Conservation (phyloP, 2,113 vertebrate species). For the Sterrhoptilus dennistouni region DNA sequence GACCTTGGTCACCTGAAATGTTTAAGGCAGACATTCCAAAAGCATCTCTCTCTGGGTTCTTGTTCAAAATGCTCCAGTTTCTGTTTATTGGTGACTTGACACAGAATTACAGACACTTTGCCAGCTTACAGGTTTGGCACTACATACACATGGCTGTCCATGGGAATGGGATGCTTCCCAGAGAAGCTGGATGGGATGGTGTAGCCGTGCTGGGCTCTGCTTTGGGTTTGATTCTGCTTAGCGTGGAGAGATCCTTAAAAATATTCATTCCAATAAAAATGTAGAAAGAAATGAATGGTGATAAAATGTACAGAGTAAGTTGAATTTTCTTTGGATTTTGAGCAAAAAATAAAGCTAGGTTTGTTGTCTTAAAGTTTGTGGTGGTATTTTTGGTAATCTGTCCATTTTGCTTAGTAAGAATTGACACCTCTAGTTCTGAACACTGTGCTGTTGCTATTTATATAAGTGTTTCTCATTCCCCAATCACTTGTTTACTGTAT, state of each 20-base stretch:
- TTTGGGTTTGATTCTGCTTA: accelerated
- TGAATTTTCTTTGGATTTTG: not conserved
- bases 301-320: not conserved
- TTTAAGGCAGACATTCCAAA: not conserved
- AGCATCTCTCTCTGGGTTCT: not conserved
- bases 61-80: not conserved
- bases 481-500: conserved; percentile 27
- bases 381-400: not conserved
- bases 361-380: not conserved
- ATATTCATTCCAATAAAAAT: not conserved
- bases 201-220: not conserved
- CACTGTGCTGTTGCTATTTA: conserved; percentile 19
- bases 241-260: not conserved
- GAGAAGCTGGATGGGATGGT: accelerated
- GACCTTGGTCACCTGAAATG: not conserved
- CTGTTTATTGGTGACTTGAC: not conserved
- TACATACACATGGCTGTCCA: not conserved
- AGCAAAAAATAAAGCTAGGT: not conserved
- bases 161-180: not conserved
- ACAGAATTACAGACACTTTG: not conserved
- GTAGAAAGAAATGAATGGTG: not conserved
- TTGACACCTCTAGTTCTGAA: not conserved
- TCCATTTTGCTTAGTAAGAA: conserved; percentile 9
- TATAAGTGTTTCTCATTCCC: conserved; percentile 9
- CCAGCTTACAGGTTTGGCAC: not conserved